These are phyloP conservation scores for Siderastrea siderea DNA, from an alignment of 92 coral and sea anemone species.

Conservation along the genomic window DNA sequence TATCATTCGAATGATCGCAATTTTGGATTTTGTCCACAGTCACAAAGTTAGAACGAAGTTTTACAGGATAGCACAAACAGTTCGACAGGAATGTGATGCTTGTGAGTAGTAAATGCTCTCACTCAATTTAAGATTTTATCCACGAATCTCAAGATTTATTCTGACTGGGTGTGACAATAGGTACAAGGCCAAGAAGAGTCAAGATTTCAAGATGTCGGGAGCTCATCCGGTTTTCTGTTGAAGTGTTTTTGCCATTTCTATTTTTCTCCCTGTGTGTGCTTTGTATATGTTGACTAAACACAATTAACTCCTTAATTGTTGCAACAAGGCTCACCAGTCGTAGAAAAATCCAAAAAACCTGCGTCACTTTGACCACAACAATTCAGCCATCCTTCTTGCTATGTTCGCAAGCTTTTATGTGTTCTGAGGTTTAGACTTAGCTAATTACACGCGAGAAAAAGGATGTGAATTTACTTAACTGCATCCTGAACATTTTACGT, in stretches of 20 bases:
- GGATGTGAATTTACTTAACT: not conserved
- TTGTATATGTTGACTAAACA: too few species aligned
- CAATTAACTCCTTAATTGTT: not conserved
- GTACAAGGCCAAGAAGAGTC: too few species aligned
- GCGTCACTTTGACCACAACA: not conserved
- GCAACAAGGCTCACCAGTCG: not conserved
- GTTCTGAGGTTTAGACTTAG: conserved; percentile 11
- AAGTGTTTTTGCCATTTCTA: too few species aligned
- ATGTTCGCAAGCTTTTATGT: conserved; percentile 9
- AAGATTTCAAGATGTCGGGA: too few species aligned
- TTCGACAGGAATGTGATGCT: not conserved
- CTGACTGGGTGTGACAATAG: too few species aligned
- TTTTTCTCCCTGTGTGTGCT: too few species aligned
- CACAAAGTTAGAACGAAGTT: not conserved
- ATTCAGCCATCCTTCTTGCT: not conserved
- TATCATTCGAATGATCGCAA: not conserved
- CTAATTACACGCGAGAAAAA: not conserved
- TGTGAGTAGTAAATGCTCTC: too few species aligned
- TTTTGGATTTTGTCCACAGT: not conserved
- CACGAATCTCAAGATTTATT: too few species aligned
- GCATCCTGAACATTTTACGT: not conserved
- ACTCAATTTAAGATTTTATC: too few species aligned
- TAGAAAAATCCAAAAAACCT: not conserved
- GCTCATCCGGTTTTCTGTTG: too few species aligned
- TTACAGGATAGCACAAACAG: not conserved